Conservation (phyloP, 2,888 invertebrate species). For the Macaria notata region DNA sequence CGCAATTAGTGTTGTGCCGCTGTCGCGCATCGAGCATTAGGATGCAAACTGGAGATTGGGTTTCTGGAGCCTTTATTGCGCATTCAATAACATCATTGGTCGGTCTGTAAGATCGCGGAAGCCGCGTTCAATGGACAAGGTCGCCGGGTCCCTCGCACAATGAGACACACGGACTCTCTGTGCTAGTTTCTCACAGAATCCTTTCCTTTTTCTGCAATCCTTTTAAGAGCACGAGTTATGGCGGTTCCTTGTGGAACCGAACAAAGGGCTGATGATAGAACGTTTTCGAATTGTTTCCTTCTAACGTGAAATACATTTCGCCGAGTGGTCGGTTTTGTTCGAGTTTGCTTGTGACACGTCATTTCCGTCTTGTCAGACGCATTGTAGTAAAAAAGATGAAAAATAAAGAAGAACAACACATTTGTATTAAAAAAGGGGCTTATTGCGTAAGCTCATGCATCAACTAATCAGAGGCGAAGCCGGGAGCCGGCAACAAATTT, state of each 20-base stretch:
- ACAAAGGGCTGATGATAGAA: constrained; percentile 61
- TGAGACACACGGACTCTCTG: constrained; percentile 37
- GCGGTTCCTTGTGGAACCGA: constrained; percentile 54
- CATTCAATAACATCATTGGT: constrained; percentile 49
- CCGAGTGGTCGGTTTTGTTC: constrained; percentile 12
- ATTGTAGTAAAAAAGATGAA: constrained; percentile 7
- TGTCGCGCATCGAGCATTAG: constrained; percentile 66
- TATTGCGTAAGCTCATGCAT: constrained; percentile 62
- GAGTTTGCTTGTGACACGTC: constrained; percentile 30
- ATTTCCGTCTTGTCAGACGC: constrained; percentile 27
- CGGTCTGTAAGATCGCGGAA: constrained; percentile 58
- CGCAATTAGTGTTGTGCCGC: constrained; percentile 80
- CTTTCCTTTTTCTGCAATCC: constrained; percentile 59
- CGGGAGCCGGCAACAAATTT: constrained; percentile 57
- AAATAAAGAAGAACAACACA: no score
- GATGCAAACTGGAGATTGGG: constrained; percentile 61
- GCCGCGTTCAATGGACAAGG: constrained; percentile 62
- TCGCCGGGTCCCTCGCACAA: constrained; percentile 46
- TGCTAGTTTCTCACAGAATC: constrained; percentile 49
- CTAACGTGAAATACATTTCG: constrained; percentile 30
- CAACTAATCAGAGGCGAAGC: constrained; percentile 58
- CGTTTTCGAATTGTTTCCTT: constrained; percentile 58
- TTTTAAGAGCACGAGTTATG: constrained; percentile 63
- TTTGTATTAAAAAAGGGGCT: background rate
- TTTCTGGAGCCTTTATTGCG: constrained; percentile 58